Conservation (phyloP, 35 echinoderm and acorn worm genomes). For the Lytechinus pictus region DNA sequence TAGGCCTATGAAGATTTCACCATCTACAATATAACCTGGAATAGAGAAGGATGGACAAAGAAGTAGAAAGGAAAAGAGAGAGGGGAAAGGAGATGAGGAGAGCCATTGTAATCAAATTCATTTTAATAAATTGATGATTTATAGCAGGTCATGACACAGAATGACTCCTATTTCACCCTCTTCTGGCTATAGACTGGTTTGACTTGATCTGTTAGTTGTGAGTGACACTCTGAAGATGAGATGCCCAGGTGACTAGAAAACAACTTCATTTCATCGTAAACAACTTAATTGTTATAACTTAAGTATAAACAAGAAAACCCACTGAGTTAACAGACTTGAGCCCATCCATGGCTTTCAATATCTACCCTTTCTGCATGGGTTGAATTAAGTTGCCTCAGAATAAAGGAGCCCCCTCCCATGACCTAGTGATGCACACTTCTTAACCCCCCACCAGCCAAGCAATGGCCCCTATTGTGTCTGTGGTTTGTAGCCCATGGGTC, state of each 20-base stretch:
- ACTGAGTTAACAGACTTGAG: background rate
- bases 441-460: background rate
- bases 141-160: background rate
- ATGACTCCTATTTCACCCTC: conserved; percentile 35
- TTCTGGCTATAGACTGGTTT: background rate
- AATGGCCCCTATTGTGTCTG: background rate
- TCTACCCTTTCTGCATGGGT: background rate
- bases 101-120: conserved; percentile 10
- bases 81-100: background rate
- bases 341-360: background rate
- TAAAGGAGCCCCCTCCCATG: background rate
- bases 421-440: background rate
- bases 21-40: conserved; percentile 25
- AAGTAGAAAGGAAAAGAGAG: background rate
- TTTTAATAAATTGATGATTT: conserved; percentile 15
- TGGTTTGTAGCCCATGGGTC: background rate
- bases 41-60: background rate
- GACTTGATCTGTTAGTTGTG: conserved; percentile 16
- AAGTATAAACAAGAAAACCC: background rate
- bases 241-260: conserved; percentile 38
- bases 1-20: conserved; percentile 56
- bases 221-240: background rate
- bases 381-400: background rate
- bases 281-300: conserved; percentile 27
- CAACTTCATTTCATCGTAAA: conserved; percentile 16